These are phyloP conservation scores for Benthosema pterotum DNA, from an alignment of 2,797 vertebrate species.

Conservation along the genomic window DNA sequence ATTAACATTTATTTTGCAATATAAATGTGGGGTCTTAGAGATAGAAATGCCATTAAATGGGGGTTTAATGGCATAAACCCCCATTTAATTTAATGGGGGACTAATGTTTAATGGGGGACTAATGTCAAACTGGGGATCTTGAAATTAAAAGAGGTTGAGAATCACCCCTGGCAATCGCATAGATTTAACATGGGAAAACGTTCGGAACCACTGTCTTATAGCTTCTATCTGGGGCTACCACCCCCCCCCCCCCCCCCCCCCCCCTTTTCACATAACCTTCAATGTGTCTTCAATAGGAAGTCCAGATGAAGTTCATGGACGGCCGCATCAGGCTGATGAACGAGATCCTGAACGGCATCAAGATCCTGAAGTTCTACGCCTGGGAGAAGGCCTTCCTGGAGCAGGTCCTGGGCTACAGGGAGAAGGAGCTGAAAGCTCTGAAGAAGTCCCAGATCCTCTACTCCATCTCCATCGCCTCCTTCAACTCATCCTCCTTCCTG, in stretches of 20 bases:
- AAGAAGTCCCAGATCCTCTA: constrained; percentile 91
- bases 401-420: constrained; percentile 81
- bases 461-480: constrained; percentile 91
- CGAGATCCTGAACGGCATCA: constrained; percentile 87
- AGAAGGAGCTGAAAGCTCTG: constrained; percentile 87
- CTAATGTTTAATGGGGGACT: too few relatives aligned
- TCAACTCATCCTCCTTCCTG: constrained; percentile 94
- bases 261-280: constrained; percentile 21
- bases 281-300: constrained; percentile 87
- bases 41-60: too few relatives aligned
- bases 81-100: too few relatives aligned
- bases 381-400: constrained; percentile 93
- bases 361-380: constrained; percentile 90
- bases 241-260: too few relatives aligned
- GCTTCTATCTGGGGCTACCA: constrained; percentile 37
- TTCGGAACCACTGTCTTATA: constrained; percentile 13
- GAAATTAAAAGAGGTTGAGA: too few relatives aligned
- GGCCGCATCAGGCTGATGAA: constrained; percentile 89
- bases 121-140: too few relatives aligned
- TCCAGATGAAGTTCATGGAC: constrained; percentile 94
- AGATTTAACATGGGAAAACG: too few relatives aligned
- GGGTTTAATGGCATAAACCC: too few relatives aligned
- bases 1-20: too few relatives aligned
- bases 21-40: too few relatives aligned
- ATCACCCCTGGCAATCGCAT: too few relatives aligned